Evolutionary conservation across 2,113 vertebrate species (phyloP).

Genomic region (Melanerpes aurifrons): DNA sequence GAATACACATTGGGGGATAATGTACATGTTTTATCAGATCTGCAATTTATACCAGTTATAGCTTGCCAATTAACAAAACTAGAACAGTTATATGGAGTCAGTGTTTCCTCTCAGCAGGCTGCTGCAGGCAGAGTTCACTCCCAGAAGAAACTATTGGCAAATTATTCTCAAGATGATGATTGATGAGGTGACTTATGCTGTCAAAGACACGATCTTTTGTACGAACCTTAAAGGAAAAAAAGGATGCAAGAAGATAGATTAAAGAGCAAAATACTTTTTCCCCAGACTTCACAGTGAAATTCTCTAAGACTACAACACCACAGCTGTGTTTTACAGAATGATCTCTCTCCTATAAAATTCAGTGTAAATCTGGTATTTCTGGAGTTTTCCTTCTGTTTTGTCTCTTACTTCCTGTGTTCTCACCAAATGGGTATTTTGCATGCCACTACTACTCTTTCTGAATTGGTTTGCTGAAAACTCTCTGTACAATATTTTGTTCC

Average conservation of each 20-base stretch:
- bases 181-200: conserved; percentile 97
- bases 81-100: conserved; percentile 71
- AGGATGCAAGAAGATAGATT: conserved; percentile 14
- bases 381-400: background rate
- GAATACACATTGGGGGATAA: background rate
- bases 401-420: background rate
- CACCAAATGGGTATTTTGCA: background rate
- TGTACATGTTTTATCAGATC: background rate
- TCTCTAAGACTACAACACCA: background rate
- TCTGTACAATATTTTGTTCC: background rate
- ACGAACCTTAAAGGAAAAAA: conserved; percentile 84
- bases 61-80: background rate
- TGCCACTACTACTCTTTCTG: background rate
- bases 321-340: background rate
- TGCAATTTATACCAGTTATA: conserved; percentile 6
- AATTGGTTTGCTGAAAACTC: background rate
- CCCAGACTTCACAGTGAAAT: background rate
- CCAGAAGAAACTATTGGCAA: conserved; percentile 96
- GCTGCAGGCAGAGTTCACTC: conserved; percentile 95
- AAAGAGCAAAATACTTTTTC: background rate
- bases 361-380: background rate
- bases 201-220: conserved; percentile 97
- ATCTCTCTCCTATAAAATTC: background rate
- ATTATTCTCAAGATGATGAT: conserved; percentile 93
- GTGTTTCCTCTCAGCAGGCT: conserved; percentile 88